Base-by-base conservation (phyloP, 92 coral and sea anemone species). In the Heliopora coerulea region DNA sequence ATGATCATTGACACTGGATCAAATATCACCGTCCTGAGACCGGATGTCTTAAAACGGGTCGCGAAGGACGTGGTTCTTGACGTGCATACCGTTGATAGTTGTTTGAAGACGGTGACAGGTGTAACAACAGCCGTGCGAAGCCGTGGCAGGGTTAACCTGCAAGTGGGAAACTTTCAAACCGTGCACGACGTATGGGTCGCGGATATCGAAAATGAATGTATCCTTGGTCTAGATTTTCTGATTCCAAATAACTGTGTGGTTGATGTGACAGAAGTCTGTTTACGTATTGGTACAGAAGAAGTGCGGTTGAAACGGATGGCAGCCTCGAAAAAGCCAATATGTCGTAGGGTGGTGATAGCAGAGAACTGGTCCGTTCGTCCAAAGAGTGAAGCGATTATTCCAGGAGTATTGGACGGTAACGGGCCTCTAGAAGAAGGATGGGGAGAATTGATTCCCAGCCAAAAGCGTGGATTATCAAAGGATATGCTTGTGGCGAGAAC, bases 131-230 rank as follows among this genome's bases (percentile, higher is more conserved):
- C 86, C 20, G 69, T 82, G n/a, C 29, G 23, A 27, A 74, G 86
- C 0, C 41, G 81, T 44, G 77, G 86, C 19, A 42, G 50, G 18
- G 30, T 82, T 23, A 2, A 18, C 20, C 29, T 82, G 0, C 15
- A 21, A 52, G 57, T 82, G 0, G 86, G 77, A 11, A 31, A 58
- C 42, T 27, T 63, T 5, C 21, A 5, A 52, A 26, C 29, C 12
- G 37, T 14, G 8, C 69, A 82, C 14, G 68, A 80, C 8, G 50
- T 82, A 27, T 82, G 59, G 72, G 39, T 82, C 0, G 86, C 81
- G 3, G 86, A 82, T 32, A 82, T 82, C 26, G 77, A 63, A 7
- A 73, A 74, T 33, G 82, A 82, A 35, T 79, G 86, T 26, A 82
- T 82, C 49, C 23, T 80, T 0, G 84, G 84, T 4, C 58, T n/a